These are phyloP conservation scores for Cataglyphis hispanica DNA, from an alignment of 1,140 invertebrate species.

Conservation along the genomic window DNA sequence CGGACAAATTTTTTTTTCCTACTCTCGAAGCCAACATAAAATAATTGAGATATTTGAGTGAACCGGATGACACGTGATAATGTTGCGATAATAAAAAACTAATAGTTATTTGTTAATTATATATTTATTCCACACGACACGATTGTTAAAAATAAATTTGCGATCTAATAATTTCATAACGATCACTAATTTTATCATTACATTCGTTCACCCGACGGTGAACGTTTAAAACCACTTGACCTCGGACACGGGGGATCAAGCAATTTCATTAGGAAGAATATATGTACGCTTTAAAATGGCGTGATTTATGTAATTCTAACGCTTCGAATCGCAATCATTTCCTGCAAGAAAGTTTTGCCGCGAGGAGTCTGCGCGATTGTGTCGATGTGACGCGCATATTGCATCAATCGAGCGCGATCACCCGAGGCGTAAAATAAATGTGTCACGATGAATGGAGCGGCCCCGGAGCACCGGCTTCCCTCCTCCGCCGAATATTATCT, in stretches of 20 bases:
- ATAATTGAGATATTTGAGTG: no score
- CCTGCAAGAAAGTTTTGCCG: not conserved
- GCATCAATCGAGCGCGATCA: conserved; percentile 25
- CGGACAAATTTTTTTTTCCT: no score
- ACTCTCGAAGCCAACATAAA: no score
- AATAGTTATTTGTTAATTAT: no score
- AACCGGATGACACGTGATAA: no score
- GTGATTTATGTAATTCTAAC: conserved; percentile 19
- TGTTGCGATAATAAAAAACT: no score
- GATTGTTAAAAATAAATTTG: no score
- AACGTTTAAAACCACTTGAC: not conserved
- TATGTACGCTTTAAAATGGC: not conserved
- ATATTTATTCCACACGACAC: no score
- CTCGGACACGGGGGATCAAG: not conserved
- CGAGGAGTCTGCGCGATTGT: not conserved
- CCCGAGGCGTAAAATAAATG: conserved; percentile 36
- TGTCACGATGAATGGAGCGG: conserved; percentile 45
- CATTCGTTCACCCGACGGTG: not conserved
- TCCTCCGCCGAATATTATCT: conserved; percentile 57
- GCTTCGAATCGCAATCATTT: not conserved
- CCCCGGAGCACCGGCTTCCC: conserved; percentile 7
- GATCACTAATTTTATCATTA: not conserved
- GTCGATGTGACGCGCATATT: conserved; percentile 1
- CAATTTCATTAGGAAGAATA: not conserved
- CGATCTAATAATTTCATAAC: not conserved